Conservation (phyloP, 2,888 invertebrate species). For the Ctenicera cuprea region DNA sequence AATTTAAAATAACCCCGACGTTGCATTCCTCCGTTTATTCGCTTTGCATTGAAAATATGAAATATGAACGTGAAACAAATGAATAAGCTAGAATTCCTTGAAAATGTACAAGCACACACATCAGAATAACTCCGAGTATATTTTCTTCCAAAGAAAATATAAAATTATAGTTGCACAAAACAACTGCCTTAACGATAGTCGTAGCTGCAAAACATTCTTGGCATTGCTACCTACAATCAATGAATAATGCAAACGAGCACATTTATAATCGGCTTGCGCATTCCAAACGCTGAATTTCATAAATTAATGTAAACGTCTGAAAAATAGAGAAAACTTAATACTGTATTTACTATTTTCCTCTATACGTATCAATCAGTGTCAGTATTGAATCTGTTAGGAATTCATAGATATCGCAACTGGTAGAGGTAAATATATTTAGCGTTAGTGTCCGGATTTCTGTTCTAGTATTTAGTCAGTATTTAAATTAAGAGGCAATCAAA, state of each 20-base stretch:
- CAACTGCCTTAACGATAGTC: slow-evolving; percentile 25
- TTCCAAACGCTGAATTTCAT: slow-evolving; percentile 6
- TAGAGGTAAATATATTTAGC: too few relatives aligned
- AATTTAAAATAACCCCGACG: slow-evolving; percentile 40
- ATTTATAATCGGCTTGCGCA: slow-evolving; percentile 8
- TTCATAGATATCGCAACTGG: too few relatives aligned
- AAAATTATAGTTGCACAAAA: slow-evolving; percentile 26
- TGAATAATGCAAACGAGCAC: slow-evolving; percentile 35
- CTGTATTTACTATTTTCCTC: background rate
- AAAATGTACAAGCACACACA: slow-evolving; percentile 35
- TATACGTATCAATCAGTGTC: background rate
- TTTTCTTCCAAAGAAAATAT: slow-evolving; percentile 26
- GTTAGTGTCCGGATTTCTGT: too few relatives aligned
- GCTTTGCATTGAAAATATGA: slow-evolving; percentile 33
- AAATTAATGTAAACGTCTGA: slow-evolving; percentile 8
- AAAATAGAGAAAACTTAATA: background rate
- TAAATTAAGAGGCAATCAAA: too few relatives aligned
- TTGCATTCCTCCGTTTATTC: slow-evolving; percentile 30
- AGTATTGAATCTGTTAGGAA: too few relatives aligned
- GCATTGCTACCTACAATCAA: slow-evolving; percentile 35
- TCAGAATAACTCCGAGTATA: slow-evolving; percentile 21
- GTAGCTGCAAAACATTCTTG: slow-evolving; percentile 37
- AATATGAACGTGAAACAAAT: slow-evolving; percentile 37
- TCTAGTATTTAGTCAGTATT: too few relatives aligned
- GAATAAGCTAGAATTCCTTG: slow-evolving; percentile 32